These are phyloP conservation scores for Thryonomys swinderianus DNA, from an alignment of 2,113 vertebrate genomes.

Conservation along the genomic window DNA sequence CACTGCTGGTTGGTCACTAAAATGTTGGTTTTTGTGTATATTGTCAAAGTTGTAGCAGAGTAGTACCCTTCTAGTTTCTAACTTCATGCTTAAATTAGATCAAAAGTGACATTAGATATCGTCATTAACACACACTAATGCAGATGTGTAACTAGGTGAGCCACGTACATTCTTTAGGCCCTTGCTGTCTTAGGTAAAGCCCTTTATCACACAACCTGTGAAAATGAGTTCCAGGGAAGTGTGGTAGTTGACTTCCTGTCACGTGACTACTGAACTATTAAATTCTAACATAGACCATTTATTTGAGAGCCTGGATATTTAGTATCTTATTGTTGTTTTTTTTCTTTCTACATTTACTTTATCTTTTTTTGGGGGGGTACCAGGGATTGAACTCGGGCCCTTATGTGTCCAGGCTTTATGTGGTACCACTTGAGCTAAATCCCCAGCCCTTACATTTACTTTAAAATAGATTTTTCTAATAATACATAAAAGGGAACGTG, in stretches of 20 bases:
- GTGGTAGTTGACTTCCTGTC: neutral
- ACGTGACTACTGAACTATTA: neutral
- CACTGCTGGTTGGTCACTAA: neutral
- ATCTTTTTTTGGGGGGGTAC: no score
- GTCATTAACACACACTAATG: constrained; percentile 35
- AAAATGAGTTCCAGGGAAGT: neutral
- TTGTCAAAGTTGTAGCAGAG: constrained; percentile 12
- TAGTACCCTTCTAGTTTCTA: constrained; percentile 36
- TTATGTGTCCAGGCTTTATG: no score
- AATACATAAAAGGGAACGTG: neutral
- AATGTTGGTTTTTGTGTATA: constrained; percentile 45
- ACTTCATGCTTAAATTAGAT: constrained; percentile 32
- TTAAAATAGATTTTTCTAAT: neutral
- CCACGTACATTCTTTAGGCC: neutral
- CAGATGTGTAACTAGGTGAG: neutral
- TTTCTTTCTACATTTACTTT: neutral
- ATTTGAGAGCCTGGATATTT: neutral
- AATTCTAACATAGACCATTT: neutral
- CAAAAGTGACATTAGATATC: constrained; percentile 27
- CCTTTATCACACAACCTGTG: neutral
- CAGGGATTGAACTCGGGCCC: no score
- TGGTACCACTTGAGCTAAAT: no score
- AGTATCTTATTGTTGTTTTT: neutral
- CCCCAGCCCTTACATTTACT: no score
- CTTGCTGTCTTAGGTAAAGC: neutral